Evolutionary conservation across 2,888 invertebrate genomes (phyloP), one percentile per base, ranked within the genome.

Genomic region (Tanypteryx hageni): DNA sequence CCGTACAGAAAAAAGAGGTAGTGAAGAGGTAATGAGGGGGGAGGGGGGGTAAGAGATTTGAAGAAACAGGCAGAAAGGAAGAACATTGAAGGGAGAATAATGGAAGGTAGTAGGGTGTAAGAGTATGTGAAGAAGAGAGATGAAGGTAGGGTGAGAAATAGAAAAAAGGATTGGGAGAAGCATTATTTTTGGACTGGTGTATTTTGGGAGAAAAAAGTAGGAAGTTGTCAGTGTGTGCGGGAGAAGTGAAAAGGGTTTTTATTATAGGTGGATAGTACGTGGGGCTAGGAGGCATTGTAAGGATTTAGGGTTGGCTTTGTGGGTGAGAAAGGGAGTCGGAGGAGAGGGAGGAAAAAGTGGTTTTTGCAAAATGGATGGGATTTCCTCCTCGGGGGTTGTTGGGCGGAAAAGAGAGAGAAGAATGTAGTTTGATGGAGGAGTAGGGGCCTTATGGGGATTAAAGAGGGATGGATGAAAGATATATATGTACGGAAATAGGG

Each of bases 361-460:
- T 76, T 76, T 76, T 76, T 76, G 76, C 22, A 11, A 27, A 76
- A 76, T 76, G 76, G 76, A 27, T 76, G 27, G 13, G 22, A 22
- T 76, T 76, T 76, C 11, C 22, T 44, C 44, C 11, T 11, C 18
- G 16, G 76, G 76, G 76, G 76, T 22, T 22, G 76, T 27, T 22
- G 27, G 76, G 22, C 22, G 27, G 27, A 22, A 76, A 22, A 27
- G 22, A 27, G 76, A 27, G 13, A 27, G 76, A 13, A 27, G 27
- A 76, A 76, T 76, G 76, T 76, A 13, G 76, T n/a, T 22, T 76
- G 76, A 76, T 76, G 76, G 22, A 76, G 27, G 0, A 27, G 76
- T n/a, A 27, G 44, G 27, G 76, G 76, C 10, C 76, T 76, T 76
- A 27, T 76, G 76, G 76, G 76, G 76, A 76, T 76, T 76, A 27